Conservation (phyloP, 2,888 invertebrate species). For the Kuschelorhynchus macadamiae region DNA sequence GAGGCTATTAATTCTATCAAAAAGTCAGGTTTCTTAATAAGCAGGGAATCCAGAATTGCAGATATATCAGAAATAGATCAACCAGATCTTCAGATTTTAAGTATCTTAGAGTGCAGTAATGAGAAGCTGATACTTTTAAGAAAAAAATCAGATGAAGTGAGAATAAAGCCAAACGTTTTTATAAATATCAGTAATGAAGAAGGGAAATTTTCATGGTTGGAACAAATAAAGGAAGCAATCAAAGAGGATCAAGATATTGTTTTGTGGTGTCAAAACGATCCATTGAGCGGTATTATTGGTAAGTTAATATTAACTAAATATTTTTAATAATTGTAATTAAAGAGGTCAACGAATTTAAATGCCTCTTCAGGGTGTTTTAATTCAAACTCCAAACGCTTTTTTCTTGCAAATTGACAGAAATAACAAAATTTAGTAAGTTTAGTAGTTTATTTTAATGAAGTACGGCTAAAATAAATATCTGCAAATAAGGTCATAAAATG, state of each 20-base stretch:
- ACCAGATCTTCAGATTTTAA: constrained; percentile 40
- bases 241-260: constrained; percentile 72
- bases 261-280: constrained; percentile 75
- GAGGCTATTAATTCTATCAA: constrained; percentile 52
- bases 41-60: constrained; percentile 26
- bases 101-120: constrained; percentile 69
- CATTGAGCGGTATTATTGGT: constrained; percentile 78
- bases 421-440: no score
- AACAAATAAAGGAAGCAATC: constrained; percentile 65
- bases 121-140: constrained; percentile 73
- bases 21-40: constrained; percentile 52
- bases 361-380: no score
- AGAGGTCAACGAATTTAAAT: no score
- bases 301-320: no score
- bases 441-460: no score
- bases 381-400: no score
- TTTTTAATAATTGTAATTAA: no score
- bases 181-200: constrained; percentile 12
- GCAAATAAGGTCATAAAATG: no score
- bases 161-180: constrained; percentile 60
- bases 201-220: constrained; percentile 66
- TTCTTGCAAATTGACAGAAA: no score
- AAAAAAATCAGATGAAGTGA: constrained; percentile 60
- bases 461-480: no score
- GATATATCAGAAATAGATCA: not conserved